Base-by-base conservation (phyloP, 1,140 invertebrate species). In the Vanessa tameamea region DNA sequence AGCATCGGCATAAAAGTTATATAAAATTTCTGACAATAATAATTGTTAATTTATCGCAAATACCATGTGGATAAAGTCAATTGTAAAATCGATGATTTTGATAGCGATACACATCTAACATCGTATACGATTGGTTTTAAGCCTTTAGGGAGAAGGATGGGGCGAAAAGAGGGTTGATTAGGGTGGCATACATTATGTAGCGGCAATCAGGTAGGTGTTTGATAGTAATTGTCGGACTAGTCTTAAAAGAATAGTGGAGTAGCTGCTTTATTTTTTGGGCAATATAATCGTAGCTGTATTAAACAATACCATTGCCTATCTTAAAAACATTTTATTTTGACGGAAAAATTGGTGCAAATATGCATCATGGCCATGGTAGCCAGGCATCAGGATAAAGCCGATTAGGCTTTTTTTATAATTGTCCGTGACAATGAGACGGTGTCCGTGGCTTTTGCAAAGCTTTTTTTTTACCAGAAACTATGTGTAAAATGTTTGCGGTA, bases 111-210 rank as follows among this genome's bases (percentile, higher is more conserved):
- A 43, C 9, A 68, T 68, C 51, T 68, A 66, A 68, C 31, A 47
- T 37, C 26, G 53, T 57, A 61, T n/a, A 57, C 53, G 53, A 13
- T 57, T 57, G 57, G 14, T 61, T 61, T 61, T 61, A 61, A 61
- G 57, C 20, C 57, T 31, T 61, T 26, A 12, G 63, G 37, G 26
- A 55, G 66, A 57, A 31, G 51, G 13, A 48, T 4, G 47, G 65
- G 65, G 61, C 31, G 7, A 61, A 61, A 20, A 37, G 23, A n/a
- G 57, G 57, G 57, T 31, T 61, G 79, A 82, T 69, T 15, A 64
- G 57, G 72, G 67, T 77, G 67, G 78, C 78, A 88, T 91, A 86
- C 87, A 91, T 91, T 88, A 91, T 91, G 86, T 88, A 91, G 89
- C 74, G 82, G 84, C 87, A 91, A 90, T 91, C 88, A 88, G 85